Evolutionary conservation across 1,140 invertebrate genomes (phyloP).

Genomic region (Cryptotermes secundus): DNA sequence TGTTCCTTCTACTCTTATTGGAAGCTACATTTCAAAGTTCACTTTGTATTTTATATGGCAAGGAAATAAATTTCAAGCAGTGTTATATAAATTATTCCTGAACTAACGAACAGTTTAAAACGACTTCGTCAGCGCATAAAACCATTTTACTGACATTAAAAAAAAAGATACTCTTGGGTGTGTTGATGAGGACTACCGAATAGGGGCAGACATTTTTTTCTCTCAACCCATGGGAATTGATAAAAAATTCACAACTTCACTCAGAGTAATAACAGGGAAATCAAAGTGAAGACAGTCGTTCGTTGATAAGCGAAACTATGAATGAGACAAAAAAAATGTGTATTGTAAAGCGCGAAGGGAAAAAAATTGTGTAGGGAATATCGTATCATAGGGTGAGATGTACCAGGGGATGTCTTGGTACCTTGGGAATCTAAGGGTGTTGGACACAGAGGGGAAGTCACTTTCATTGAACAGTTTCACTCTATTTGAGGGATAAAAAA

Average conservation of each 20-base stretch:
- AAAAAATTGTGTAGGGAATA: neutral
- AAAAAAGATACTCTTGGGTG: neutral
- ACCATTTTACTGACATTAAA: neutral
- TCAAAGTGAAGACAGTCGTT: neutral
- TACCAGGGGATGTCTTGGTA: neutral
- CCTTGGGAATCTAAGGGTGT: neutral
- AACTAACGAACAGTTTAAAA: neutral
- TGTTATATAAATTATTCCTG: neutral
- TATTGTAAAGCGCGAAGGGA: neutral
- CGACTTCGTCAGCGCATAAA: neutral
- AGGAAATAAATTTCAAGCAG: neutral
- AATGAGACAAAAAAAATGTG: neutral
- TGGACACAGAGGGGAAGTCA: neutral
- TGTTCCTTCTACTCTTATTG: too few species aligned
- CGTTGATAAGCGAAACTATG: neutral
- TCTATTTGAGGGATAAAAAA: neutral
- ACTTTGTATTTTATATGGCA: neutral
- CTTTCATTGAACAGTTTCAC: neutral
- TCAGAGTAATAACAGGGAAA: neutral
- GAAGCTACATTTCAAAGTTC: too few species aligned
- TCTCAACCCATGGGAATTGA: neutral
- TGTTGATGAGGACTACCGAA: neutral
- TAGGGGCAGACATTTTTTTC: neutral
- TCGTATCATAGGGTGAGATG: neutral
- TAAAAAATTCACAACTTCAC: neutral